phyloP scores from a whole-genome alignment of 2,113 vertebrate species.

The Dicerorhinus sumatrensis region DNA sequence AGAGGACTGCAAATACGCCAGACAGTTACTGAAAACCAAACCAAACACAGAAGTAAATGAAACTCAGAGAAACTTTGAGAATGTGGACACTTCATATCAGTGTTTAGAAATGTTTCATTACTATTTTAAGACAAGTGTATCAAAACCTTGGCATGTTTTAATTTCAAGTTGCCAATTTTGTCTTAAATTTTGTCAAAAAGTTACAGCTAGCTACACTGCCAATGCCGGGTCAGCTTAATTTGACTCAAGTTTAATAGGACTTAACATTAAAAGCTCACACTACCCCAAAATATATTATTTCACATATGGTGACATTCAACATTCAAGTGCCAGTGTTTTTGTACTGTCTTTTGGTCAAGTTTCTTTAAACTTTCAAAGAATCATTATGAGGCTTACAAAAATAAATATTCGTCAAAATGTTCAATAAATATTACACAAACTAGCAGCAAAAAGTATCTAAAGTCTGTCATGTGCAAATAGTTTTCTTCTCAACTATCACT shows the following conservation, averaged over 20 bases:
- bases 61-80: slow-evolving; percentile 92
- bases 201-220: slow-evolving; percentile 88
- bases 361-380: slow-evolving; percentile 99
- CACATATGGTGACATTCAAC: slow-evolving; percentile 99
- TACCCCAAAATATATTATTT: slow-evolving; percentile 98
- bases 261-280: slow-evolving; percentile 98
- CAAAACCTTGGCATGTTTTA: slow-evolving; percentile 97
- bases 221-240: slow-evolving; percentile 94
- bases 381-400: slow-evolving; percentile 99
- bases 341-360: slow-evolving; percentile 99
- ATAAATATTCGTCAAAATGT: slow-evolving; percentile 99
- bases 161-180: slow-evolving; percentile 93
- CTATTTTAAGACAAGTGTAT: slow-evolving; percentile 94
- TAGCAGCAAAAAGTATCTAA: slow-evolving; percentile 99
- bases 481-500: slow-evolving; percentile 96
- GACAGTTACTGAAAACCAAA: slow-evolving; percentile 92
- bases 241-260: slow-evolving; percentile 95
- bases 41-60: slow-evolving; percentile 86
- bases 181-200: slow-evolving; percentile 88
- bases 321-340: slow-evolving; percentile 99
- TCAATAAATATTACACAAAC: slow-evolving; percentile 99
- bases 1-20: slow-evolving; percentile 96
- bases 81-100: slow-evolving; percentile 93
- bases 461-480: slow-evolving; percentile 97
- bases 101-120: slow-evolving; percentile 92